Evolutionary conservation across 2,113 vertebrate genomes (phyloP).

Genomic region (Callopanchax toddi): DNA sequence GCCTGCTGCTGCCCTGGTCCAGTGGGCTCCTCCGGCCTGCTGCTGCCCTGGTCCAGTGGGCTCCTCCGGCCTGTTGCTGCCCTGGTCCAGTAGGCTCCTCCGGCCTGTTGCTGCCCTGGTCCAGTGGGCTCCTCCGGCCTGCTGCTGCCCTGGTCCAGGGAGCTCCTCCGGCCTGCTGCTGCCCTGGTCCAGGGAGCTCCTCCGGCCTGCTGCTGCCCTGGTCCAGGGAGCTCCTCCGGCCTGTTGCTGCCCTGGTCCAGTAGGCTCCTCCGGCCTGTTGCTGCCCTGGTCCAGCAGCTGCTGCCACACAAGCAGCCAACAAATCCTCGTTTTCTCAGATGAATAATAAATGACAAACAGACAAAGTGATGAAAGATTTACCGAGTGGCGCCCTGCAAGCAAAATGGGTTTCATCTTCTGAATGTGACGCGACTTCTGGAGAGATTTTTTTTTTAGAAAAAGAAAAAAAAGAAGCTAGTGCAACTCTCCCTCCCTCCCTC

Average conservation of each 20-base stretch:
- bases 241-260: too few relatives aligned
- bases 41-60: background rate
- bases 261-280: slow-evolving; percentile 11
- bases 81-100: too few relatives aligned
- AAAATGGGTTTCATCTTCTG: slow-evolving; percentile 55
- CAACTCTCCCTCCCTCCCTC: slow-evolving; percentile 44
- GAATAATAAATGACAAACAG: slow-evolving; percentile 68
- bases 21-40: too few relatives aligned
- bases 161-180: too few relatives aligned
- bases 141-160: background rate
- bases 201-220: background rate
- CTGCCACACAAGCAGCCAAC: slow-evolving; percentile 20
- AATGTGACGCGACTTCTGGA: slow-evolving; percentile 59
- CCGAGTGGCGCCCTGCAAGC: slow-evolving; percentile 49
- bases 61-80: too few relatives aligned
- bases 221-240: too few relatives aligned
- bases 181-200: background rate
- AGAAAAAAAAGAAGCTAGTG: slow-evolving; percentile 26
- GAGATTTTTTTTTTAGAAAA: slow-evolving; percentile 39
- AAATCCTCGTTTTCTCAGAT: slow-evolving; percentile 57
- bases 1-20: background rate
- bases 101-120: background rate
- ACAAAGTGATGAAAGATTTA: slow-evolving; percentile 64
- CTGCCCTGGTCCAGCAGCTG: too few relatives aligned
- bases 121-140: too few relatives aligned